Evolutionary conservation across 2,888 invertebrate species (phyloP), one percentile per base, ranked within the genome.

Genomic region (Acheta domesticus): DNA sequence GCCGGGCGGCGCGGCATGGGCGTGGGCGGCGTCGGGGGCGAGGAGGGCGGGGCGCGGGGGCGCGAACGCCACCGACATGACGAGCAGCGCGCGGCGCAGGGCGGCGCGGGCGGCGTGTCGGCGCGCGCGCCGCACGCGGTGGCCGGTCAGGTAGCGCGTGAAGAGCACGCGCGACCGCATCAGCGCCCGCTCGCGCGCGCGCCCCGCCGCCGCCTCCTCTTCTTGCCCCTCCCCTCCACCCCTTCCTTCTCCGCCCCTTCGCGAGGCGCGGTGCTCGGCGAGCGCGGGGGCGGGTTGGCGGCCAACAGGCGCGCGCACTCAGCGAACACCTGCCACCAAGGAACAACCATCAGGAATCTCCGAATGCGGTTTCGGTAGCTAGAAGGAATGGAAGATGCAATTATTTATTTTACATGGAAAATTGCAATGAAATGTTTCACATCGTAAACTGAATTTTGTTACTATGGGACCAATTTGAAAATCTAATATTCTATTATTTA

Each of bases 61-160:
- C 62, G 62, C 62, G 62, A 62, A 62, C 14, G 62, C 62, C 16
- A 62, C 62, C 62, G 62, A 62, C 62, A 62, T 62, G 62, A n/a
- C 62, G 62, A 62, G 62, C 62, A 62, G 62, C 14, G 62, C 62
- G 62, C 62, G 62, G 14, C 62, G 14, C 62, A 62, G n/a, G n/a
- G 62, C 62, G 62, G 14, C n/a, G 16, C 62, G 14, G 16, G 14
- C 16, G 16, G 62, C 62, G 14, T n/a, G 62, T 3, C 62, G 62
- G 14, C 62, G 62, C 62, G 14, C n/a, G 16, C 62, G 62, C 4
- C n/a, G 14, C n/a, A 62, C 62, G 62, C n/a, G 62, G 62, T 62
- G 62, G 4, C n/a, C 62, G 16, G 62, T 62, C 16, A 62, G 62
- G 62, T 62, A 62, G 62, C 62, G 62, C 62, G 62, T 62, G 62